Base-by-base conservation (phyloP, 2,113 vertebrate species). In the Sturnira hondurensis region DNA sequence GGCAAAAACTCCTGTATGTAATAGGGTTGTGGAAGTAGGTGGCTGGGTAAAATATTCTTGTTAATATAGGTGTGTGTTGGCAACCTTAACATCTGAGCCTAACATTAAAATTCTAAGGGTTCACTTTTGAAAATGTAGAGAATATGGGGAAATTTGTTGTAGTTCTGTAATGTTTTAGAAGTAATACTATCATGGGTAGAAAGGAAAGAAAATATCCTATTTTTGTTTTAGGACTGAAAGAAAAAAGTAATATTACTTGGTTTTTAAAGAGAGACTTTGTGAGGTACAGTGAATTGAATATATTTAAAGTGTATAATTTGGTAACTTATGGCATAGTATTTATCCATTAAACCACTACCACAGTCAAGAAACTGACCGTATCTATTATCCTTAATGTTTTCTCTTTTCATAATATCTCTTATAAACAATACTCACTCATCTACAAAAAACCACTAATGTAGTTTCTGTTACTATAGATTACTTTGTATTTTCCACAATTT, bases 161-260 rank as follows among this genome's bases (percentile, higher is more conserved):
- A 67, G 43, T 68, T 82, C 3, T 95, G 3, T 50, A 24, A 20
- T 38, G 11, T 84, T 83, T 95, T 77, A 77, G 45, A 83, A 58
- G 5, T 82, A 76, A 54, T 92, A 71, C 15, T 56, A 80, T 74
- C 43, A 71, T 41, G 24, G 67, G 13, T 71, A 31, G 22, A 88
- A 83, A 95, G n/a, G 52, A 89, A 76, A 95, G 43, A 86, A 33
- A 83, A 74, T 63, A 56, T 0, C 76, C n/a, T 80, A 22, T 87
- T 89, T 91, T 76, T 76, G 43, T 92, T 92, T 94, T 78, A 92
- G n/a, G 70, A 22, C 17, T 92, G 58, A 70, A 63, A 95, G 56
- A 24, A 89, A 83, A 73, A 52, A 38, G 16, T 93, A 61, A 33
- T 87, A 56, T 28, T 93, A 38, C 33, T 58, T 14, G 36, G 28